Evolutionary conservation across 2,888 invertebrate species (phyloP), one percentile per base, ranked within the genome.

Genomic region (Tetranychus truncatus): DNA sequence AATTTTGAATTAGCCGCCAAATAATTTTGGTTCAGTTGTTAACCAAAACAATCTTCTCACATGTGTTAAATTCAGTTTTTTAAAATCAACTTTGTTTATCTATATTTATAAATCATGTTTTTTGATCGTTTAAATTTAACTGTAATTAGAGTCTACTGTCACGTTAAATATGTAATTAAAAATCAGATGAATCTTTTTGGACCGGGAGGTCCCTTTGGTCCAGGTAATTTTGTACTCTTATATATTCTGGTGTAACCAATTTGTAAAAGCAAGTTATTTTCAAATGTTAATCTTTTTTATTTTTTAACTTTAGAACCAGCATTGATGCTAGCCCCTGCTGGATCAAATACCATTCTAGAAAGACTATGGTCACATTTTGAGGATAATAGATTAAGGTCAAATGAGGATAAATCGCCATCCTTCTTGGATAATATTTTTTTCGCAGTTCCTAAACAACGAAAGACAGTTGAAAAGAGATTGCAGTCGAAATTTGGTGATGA

Each of bases 381-480:
- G 55, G 0, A 55, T 55, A 15, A 55, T 55, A 15, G 11, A 55
- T 15, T 15, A 15, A 15, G 9, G 9, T 55, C 55, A 1, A 15
- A 9, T 55, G 7, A 55, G 6, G 15, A 55, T 2, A 15, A 55
- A 15, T 15, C 7, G 2, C 55, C 55, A 55, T 55, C 55, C 3
- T 55, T 55, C 15, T 73, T 74, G 21, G 87, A 91, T 83, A 89
- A 90, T 2, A 86, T 92, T 78, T 82, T 94, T 24, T 89, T 89
- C 87, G 93, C 89, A 73, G 91, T 90, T 1, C 95, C 92, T 0
- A 91, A 89, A 81, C 85, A 86, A 77, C 85, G 95, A 79, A 85
- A 92, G 79, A 87, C 90, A 0, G 78, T 91, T 71, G 94, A 95
- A 81, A 89, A 84, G 81, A 85, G 91, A 77, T 82, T 85, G 79